These are phyloP conservation scores for Tolmerus cingulatus DNA, from an alignment of 2,888 invertebrate species.

Conservation along the genomic window DNA sequence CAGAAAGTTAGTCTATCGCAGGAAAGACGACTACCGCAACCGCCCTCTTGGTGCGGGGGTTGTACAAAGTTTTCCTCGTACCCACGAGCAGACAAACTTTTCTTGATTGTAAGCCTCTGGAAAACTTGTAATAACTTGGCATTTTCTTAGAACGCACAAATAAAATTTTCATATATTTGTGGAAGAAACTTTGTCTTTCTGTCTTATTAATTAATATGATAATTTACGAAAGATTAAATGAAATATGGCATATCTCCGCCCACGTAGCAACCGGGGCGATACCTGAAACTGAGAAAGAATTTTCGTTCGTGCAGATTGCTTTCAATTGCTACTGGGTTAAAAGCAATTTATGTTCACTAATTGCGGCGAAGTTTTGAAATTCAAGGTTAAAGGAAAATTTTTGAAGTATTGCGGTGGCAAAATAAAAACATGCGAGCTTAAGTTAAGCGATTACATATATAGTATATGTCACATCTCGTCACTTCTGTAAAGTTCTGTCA, in stretches of 20 bases:
- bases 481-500: no score
- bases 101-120: background rate
- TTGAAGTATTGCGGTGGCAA: background rate
- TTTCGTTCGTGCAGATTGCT: background rate
- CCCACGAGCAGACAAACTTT: background rate
- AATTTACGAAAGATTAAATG: background rate
- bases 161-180: background rate
- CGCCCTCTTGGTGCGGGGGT: background rate
- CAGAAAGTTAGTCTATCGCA: background rate
- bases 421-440: background rate
- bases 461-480: no score
- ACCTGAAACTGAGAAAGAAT: background rate
- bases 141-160: background rate
- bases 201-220: background rate
- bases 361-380: background rate
- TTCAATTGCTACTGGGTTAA: background rate
- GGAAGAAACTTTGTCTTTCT: background rate
- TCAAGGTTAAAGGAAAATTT: background rate
- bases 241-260: background rate
- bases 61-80: background rate
- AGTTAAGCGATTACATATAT: no score
- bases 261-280: background rate
- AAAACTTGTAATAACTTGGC: background rate
- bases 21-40: background rate
- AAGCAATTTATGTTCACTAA: background rate